Conservation (phyloP, 2,888 invertebrate species). For the Leptinotarsa haldemani region DNA sequence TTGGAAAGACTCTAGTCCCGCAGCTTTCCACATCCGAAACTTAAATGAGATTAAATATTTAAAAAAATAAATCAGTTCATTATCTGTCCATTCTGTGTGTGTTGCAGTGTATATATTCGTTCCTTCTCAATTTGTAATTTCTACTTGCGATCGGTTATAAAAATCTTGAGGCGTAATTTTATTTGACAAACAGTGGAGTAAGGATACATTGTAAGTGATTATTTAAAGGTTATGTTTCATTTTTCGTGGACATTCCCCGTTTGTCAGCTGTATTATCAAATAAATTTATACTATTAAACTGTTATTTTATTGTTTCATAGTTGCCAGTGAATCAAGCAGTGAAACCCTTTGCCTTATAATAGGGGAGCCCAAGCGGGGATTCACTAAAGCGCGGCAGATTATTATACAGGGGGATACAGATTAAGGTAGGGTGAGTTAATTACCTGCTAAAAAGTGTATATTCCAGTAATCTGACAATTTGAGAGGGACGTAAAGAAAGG, state of each 20-base stretch:
- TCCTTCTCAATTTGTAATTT: conserved; percentile 47
- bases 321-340: not conserved
- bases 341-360: no score
- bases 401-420: no score
- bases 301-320: conserved; percentile 21
- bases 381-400: no score
- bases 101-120: conserved; percentile 42
- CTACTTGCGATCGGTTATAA: conserved; percentile 33
- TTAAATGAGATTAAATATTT: conserved; percentile 27
- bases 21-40: conserved; percentile 22
- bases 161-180: conserved; percentile 49
- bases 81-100: conserved; percentile 27
- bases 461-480: no score
- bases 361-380: no score
- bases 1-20: not conserved
- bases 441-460: no score
- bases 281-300: conserved; percentile 63
- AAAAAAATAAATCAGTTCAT: conserved; percentile 15
- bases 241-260: conserved; percentile 64
- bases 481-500: no score
- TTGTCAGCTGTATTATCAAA: conserved; percentile 65
- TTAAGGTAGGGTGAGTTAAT: no score
- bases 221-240: conserved; percentile 47
- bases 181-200: conserved; percentile 57
- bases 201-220: conserved; percentile 43